phyloP scores from a whole-genome alignment of 2,888 invertebrate genomes.

The Aphodius granarius region DNA sequence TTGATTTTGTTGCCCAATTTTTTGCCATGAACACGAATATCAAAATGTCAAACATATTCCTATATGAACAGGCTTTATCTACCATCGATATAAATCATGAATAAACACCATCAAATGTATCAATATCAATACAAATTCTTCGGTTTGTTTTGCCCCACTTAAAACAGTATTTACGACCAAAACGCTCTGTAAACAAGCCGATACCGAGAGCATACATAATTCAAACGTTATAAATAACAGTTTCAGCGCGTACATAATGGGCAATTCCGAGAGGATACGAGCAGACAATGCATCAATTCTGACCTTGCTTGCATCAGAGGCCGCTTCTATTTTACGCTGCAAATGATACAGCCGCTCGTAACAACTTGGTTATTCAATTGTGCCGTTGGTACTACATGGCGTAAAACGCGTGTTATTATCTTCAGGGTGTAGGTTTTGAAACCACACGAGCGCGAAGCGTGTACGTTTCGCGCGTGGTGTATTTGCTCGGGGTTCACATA shows the following conservation, averaged over 20 bases:
- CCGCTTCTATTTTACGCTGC: not conserved
- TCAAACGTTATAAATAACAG: not conserved
- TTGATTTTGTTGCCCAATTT: no score
- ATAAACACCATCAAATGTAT: no score
- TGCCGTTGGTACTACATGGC: not conserved
- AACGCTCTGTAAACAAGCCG: not conserved
- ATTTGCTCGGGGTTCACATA: no score
- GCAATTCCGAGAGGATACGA: not conserved
- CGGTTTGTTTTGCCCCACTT: not conserved
- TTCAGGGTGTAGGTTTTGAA: no score
- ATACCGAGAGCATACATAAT: not conserved
- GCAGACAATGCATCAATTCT: not conserved
- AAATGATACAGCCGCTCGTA: not conserved
- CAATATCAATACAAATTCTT: not conserved
- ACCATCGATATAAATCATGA: no score
- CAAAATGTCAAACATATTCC: no score
- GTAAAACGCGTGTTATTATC: not conserved
- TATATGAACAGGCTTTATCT: no score
- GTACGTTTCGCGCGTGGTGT: no score
- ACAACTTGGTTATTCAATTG: not conserved
- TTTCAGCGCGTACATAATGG: not conserved
- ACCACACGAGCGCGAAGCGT: no score
- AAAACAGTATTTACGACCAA: not conserved
- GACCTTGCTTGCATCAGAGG: not conserved
- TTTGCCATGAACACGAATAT: no score